Evolutionary conservation across 2,113 vertebrate species (phyloP).

Genomic region (Aphyosemion australe): DNA sequence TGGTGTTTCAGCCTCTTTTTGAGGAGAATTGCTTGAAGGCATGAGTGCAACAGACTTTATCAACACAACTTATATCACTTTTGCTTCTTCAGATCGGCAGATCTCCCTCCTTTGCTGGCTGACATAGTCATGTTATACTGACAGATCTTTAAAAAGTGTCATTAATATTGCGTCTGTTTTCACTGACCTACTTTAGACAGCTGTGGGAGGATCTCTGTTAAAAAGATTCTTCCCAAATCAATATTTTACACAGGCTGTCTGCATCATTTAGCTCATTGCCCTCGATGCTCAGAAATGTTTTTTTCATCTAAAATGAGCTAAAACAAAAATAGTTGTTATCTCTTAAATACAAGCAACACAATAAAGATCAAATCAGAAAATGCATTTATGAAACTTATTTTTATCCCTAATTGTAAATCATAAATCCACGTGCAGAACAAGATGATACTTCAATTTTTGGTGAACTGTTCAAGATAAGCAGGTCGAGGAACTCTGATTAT

Average conservation of each 20-base stretch:
- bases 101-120: neutral
- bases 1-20: too few relatives aligned
- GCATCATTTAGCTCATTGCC: constrained; percentile 16
- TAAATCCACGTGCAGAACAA: too few relatives aligned
- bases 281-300: neutral
- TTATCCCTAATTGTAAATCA: too few relatives aligned
- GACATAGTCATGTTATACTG: constrained; percentile 27
- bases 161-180: constrained; percentile 37
- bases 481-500: neutral
- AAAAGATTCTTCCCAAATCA: constrained; percentile 38
- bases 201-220: constrained; percentile 24
- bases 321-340: neutral
- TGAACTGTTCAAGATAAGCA: too few relatives aligned
- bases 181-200: constrained; percentile 56
- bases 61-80: constrained; percentile 1
- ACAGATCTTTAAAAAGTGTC: constrained; percentile 38
- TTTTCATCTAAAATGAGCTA: neutral
- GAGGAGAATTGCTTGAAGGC: neutral
- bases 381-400: neutral
- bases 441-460: too few relatives aligned
- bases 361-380: neutral
- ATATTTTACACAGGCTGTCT: constrained; percentile 40
- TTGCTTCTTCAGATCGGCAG: neutral
- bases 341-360: constrained; percentile 1
- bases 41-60: neutral